A percentile compares a stretch with the other conserved stretches of the same genome.
Conservation (phyloP, 2,888 invertebrate genomes). For the Terebella lapidaria region DNA sequence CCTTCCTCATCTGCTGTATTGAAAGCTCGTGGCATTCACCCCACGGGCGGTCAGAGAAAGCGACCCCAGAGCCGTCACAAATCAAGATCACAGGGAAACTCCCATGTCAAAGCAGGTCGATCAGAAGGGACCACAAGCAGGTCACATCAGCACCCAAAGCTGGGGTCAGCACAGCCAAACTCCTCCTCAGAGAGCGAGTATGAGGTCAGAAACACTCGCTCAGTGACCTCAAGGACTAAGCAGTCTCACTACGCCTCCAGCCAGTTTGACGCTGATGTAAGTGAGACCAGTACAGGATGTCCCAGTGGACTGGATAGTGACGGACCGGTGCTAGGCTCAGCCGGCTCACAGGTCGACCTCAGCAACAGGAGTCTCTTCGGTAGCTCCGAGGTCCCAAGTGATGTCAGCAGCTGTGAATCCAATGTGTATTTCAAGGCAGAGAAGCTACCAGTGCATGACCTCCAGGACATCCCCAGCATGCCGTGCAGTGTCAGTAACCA, state of each 20-base stretch:
- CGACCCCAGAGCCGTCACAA: too few species aligned
- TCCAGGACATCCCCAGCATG: not conserved
- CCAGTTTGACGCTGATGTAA: conserved; percentile 3
- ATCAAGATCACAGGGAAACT: too few species aligned
- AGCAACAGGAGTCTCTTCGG: conserved; percentile 1
- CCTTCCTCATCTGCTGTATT: too few species aligned
- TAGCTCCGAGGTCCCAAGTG: not conserved
- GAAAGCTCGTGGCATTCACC: too few species aligned
- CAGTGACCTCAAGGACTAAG: not conserved
- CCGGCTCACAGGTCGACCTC: not conserved
- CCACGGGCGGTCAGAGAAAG: too few species aligned
- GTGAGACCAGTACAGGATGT: not conserved
- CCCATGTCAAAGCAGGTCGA: too few species aligned
- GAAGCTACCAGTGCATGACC: too few species aligned
- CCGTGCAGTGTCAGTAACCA: too few species aligned
- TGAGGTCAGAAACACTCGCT: not conserved
- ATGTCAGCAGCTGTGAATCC: not conserved
- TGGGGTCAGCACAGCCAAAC: too few species aligned
- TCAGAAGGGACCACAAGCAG: too few species aligned
- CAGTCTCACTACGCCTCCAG: not conserved
- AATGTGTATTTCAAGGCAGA: not conserved
- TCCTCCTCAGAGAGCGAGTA: not conserved
- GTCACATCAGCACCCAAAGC: too few species aligned
- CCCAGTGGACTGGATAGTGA: not conserved
- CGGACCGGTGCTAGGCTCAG: too few species aligned